Evolutionary conservation across 2,797 vertebrate species (phyloP), one percentile per base, ranked within the genome.

Genomic region (Cercopithecus hamlyni): DNA sequence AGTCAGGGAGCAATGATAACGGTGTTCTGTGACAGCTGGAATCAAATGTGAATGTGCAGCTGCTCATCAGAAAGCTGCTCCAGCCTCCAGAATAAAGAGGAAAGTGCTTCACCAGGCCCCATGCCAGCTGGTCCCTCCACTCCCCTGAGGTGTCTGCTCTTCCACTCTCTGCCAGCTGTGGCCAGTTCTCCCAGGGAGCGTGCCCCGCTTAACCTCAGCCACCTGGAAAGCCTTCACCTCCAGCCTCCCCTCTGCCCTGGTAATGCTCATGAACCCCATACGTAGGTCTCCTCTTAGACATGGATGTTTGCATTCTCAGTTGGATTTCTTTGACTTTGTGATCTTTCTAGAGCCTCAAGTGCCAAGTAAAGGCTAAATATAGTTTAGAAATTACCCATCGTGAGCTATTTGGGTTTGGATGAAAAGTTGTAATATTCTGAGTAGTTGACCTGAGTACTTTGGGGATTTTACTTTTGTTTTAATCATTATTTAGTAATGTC

Each of bases 241-340:
- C 22, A 4, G 17, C 12, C 4, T 24, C 58, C 1, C 26, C 2
- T 43, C 39, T 30, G 33, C 27, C 0, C 33, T 4, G 26, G 5
- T n/a, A 3, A 55, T 27, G 22, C n/a, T n/a, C 26, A 2, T 19
- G 41, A 41, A 73, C 19, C 50, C 20, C 3, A 0, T 1, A 43
- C 0, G 5, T 0, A 26, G 19, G 4, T 33, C 20, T 55, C 3
- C 67, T 67, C 8, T 50, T 27, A 15, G 79, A 64, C 22, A n/a
- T 27, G 45, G 52, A n/a, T 19, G 1, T 22, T 33, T 20, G 12
- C 2, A 1, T 73, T 55, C 41, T 92, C 72, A 17, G 36, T 33
- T 72, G n/a, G 41, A 24, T 52, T 58, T 77, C 30, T 14, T n/a
- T 45, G 19, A 39, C 14, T 57, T 30, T 22, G 4, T 52, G 19